Conservation (phyloP, 2,888 invertebrate species). For the Shargacucullia verbasci region DNA sequence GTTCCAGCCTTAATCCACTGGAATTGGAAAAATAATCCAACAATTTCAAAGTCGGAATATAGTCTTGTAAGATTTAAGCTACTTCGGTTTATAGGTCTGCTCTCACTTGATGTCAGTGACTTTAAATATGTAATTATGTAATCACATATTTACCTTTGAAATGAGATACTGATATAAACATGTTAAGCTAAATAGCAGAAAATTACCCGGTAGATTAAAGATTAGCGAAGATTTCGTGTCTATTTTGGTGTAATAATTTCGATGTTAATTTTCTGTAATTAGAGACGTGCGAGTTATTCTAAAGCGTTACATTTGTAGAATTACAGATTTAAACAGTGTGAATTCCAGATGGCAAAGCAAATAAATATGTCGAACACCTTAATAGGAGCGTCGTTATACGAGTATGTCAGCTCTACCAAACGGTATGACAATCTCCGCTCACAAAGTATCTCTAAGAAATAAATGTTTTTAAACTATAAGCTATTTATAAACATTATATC, state of each 20-base stretch:
- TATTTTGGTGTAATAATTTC: slow-evolving; percentile 24
- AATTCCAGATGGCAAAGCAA: not conserved
- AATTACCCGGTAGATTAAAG: slow-evolving; percentile 29
- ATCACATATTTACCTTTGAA: slow-evolving; percentile 31
- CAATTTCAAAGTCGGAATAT: slow-evolving; percentile 55
- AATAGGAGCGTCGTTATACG: too few relatives aligned
- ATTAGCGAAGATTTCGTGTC: slow-evolving; percentile 24
- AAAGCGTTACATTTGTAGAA: slow-evolving; percentile 13
- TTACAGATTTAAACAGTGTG: slow-evolving; percentile 3
- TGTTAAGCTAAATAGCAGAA: slow-evolving; percentile 25
- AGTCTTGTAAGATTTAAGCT: slow-evolving; percentile 34
- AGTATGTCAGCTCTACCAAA: too few relatives aligned
- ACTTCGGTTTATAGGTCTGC: slow-evolving; percentile 31
- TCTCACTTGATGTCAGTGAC: slow-evolving; percentile 15
- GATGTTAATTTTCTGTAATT: slow-evolving; percentile 19
- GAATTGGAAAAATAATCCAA: slow-evolving; percentile 70
- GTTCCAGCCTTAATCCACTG: slow-evolving; percentile 63
- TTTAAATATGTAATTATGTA: slow-evolving; percentile 34
- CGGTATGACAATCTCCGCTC: too few relatives aligned
- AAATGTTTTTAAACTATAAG: too few relatives aligned
- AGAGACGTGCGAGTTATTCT: slow-evolving; percentile 25
- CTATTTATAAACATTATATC: too few relatives aligned
- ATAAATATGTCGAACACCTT: too few relatives aligned
- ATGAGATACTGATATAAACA: slow-evolving; percentile 18
- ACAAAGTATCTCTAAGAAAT: too few relatives aligned